A percentile compares a stretch with the other conserved stretches of the same genome.
Conservation (phyloP, 2,797 vertebrate genomes). For the Austrolebias charrua region DNA sequence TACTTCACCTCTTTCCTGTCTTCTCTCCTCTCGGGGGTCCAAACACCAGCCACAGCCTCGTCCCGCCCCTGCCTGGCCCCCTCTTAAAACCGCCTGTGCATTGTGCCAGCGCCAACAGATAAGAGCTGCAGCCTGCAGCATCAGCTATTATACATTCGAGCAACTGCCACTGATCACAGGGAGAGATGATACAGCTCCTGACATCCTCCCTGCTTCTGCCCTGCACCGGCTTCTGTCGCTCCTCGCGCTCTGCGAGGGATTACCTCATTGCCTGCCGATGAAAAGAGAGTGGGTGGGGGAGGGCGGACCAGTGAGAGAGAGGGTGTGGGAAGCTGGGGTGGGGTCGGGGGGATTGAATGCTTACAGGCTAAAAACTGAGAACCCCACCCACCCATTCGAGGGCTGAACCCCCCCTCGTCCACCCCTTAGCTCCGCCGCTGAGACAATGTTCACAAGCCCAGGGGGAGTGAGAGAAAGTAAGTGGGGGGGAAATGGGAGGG, state of each 20-base stretch:
- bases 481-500: constrained; percentile 26
- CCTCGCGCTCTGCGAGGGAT: constrained; percentile 76
- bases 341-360: constrained; percentile 45
- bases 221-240: constrained; percentile 62
- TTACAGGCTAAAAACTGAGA: constrained; percentile 60
- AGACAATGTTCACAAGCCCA: constrained; percentile 75
- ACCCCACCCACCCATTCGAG: constrained; percentile 76
- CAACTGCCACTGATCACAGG: constrained; percentile 44
- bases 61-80: constrained; percentile 57
- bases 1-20: constrained; percentile 30
- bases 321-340: constrained; percentile 39
- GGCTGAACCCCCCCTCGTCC: constrained; percentile 23
- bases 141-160: constrained; percentile 28
- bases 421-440: constrained; percentile 33
- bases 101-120: constrained; percentile 48
- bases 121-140: constrained; percentile 39
- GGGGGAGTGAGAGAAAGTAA: constrained; percentile 36
- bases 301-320: constrained; percentile 65
- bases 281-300: constrained; percentile 82
- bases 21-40: constrained; percentile 29
- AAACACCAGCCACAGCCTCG: constrained; percentile 47
- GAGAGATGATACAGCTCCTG: constrained; percentile 52
- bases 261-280: constrained; percentile 86
- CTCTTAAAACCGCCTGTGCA: constrained; percentile 56
- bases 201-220: constrained; percentile 59